A percentile compares a stretch with the other conserved stretches of the same genome.
These are phyloP conservation scores for Toxotes lorentzi DNA, from an alignment of 2,797 vertebrate genomes.

Conservation along the genomic window DNA sequence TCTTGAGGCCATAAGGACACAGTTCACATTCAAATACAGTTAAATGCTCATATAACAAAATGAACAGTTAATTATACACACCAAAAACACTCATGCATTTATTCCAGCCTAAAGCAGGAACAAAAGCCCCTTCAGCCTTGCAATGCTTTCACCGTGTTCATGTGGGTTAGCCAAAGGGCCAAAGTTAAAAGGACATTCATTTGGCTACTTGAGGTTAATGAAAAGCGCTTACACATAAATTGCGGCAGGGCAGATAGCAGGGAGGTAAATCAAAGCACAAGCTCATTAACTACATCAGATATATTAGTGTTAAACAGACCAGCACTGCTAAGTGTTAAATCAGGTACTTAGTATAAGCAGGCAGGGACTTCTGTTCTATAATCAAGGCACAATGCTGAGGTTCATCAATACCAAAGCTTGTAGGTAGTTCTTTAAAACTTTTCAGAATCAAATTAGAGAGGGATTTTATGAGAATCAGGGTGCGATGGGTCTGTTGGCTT, in stretches of 20 bases:
- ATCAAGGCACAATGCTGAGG: background rate
- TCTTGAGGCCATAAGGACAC: background rate
- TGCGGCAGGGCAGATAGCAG: slow-evolving; percentile 39
- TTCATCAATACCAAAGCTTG: background rate
- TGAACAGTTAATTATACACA: slow-evolving; percentile 3
- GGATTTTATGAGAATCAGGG: background rate
- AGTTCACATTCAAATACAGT: slow-evolving; percentile 6
- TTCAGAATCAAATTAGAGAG: background rate
- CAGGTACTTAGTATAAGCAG: slow-evolving; percentile 37
- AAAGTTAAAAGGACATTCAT: slow-evolving; percentile 52
- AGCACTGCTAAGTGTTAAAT: slow-evolving; percentile 38
- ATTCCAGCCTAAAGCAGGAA: slow-evolving; percentile 11
- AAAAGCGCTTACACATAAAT: slow-evolving; percentile 62
- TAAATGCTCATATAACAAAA: background rate
- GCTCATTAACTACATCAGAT: slow-evolving; percentile 60
- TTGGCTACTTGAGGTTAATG: slow-evolving; percentile 65
- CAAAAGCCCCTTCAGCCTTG: background rate
- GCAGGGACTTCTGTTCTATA: slow-evolving; percentile 1
- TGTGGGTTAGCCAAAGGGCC: slow-evolving; percentile 28
- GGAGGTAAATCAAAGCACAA: slow-evolving; percentile 54
- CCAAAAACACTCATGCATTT: slow-evolving; percentile 9
- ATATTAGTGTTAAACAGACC: slow-evolving; percentile 50
- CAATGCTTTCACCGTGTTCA: background rate
- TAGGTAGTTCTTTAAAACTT: background rate
- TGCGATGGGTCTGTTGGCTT: background rate